phyloP scores from a whole-genome alignment of 1,140 invertebrate genomes.

The Gryllus bimaculatus region DNA sequence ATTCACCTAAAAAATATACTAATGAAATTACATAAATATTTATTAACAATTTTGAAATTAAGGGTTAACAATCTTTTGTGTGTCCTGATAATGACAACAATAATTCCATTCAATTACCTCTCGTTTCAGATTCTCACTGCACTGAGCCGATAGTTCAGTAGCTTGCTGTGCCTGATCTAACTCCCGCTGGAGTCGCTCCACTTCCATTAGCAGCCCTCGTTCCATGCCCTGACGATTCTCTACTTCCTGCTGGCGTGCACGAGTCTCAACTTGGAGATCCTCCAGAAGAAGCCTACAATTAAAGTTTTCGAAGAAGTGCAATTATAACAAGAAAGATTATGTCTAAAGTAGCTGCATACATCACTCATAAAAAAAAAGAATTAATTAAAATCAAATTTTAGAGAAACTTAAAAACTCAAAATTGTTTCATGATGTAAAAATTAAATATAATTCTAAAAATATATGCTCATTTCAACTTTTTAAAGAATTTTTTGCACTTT shows the following conservation, averaged over 20 bases:
- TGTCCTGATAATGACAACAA: too few species aligned
- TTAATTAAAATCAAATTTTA: not conserved
- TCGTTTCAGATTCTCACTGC: constrained; percentile 68
- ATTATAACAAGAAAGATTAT: constrained; percentile 8
- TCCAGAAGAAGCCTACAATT: constrained; percentile 46
- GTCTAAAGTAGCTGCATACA: not conserved
- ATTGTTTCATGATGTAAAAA: too few species aligned
- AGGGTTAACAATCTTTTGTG: too few species aligned
- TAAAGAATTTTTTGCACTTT: too few species aligned
- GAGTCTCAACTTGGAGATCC: constrained; percentile 40
- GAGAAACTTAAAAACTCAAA: too few species aligned
- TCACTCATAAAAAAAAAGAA: not conserved
- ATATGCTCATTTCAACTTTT: too few species aligned
- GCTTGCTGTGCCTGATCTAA: constrained; percentile 72
- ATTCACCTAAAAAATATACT: too few species aligned
- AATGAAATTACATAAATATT: too few species aligned
- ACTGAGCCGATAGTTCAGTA: constrained; percentile 67
- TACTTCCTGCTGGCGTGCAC: constrained; percentile 26
- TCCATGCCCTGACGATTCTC: constrained; percentile 56
- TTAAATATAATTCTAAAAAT: too few species aligned
- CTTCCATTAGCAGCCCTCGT: constrained; percentile 61
- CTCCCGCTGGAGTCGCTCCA: constrained; percentile 70
- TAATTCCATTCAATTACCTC: constrained; percentile 41
- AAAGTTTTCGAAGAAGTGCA: constrained; percentile 7
- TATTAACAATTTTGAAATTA: too few species aligned